Base-by-base conservation (phyloP, 1,140 invertebrate species). In the Trachymyrmex septentrionalis region DNA sequence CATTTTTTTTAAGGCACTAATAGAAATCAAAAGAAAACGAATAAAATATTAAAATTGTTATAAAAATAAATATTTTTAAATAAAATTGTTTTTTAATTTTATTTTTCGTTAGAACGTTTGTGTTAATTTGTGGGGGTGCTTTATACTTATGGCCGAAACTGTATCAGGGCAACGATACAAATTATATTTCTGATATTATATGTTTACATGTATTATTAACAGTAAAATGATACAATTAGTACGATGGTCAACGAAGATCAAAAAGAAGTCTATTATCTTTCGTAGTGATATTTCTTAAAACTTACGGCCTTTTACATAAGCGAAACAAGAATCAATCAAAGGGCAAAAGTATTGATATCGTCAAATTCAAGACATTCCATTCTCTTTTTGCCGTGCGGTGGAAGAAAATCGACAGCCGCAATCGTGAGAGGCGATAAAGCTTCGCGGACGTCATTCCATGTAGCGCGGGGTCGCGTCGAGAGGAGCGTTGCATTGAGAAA, bases 401-500 rank as follows among this genome's bases (percentile, higher is more conserved):
- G 55, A 73, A 73, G 80, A 59, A 73, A 73, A 73, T 73, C 55
- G 67, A 84, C 80, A 44, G 24, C 34, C 38, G 24, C 53, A 71
- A 77, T 66, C 61, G 16, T 53, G 27, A 34, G 21, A 21, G 50
- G 59, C 64, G 88, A 90, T 90, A 90, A 90, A 75, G 57, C 64
- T 55, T 64, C 82, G 80, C 81, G 80, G 80, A 90, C 88, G 88
- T 90, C 86, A 85, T 57, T 71, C 73, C 64, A 69, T 67, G 34
- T 72, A 73, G 71, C 57, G 57, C 81, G 57, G 57, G 86, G 75
- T 90, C 86, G 86, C n/a, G 67, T 21, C 38, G 77, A 64, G 72
- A 44, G 76, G 44, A 44, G 59, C 63, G 81, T 90, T 80, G 76
- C 89, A 87, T 90, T 90, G 88, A 90, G 89, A 90, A 90, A 90